Percentiles rank a stretch among this genome's conserved stretches.
Conservation (phyloP, 2,888 invertebrate species). For the Chalcosyrphus nemorum region DNA sequence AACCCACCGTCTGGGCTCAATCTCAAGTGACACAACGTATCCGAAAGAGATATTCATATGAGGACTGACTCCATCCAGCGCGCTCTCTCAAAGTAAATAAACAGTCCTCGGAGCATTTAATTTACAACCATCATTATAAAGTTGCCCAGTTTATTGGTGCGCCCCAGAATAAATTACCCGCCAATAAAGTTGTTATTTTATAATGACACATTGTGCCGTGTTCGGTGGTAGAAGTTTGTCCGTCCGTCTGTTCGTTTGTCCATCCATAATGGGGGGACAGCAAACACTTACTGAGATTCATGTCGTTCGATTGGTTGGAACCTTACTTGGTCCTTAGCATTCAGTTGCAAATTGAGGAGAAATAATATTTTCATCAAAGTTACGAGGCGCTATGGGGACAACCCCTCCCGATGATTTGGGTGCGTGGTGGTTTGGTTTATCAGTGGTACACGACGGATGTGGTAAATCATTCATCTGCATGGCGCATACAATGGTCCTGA, state of each 20-base stretch:
- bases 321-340: conserved; percentile 40
- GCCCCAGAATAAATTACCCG: conserved; percentile 81
- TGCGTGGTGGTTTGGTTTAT: conserved; percentile 54
- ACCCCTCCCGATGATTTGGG: conserved; percentile 29
- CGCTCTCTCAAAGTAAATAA: conserved; percentile 59
- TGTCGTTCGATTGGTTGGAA: conserved; percentile 39
- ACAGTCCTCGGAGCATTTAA: conserved; percentile 74
- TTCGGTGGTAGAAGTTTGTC: conserved; percentile 65
- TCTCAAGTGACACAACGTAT: conserved; percentile 52
- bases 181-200: conserved; percentile 82
- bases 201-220: conserved; percentile 79
- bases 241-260: conserved; percentile 49
- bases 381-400: conserved; percentile 38
- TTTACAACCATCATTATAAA: conserved; percentile 81
- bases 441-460: conserved; percentile 45
- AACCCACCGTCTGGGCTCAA: conserved; percentile 31
- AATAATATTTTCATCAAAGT: conserved; percentile 63
- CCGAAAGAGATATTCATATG: background rate
- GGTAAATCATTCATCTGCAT: conserved; percentile 41
- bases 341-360: conserved; percentile 1
- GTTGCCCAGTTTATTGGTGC: conserved; percentile 80
- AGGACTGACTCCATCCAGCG: background rate
- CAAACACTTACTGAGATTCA: conserved; percentile 52
- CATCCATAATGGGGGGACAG: conserved; percentile 7
- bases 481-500: conserved; percentile 22